These are phyloP conservation scores for Yponomeuta evonymella DNA, from an alignment of 2,888 invertebrate genomes.

Conservation along the genomic window DNA sequence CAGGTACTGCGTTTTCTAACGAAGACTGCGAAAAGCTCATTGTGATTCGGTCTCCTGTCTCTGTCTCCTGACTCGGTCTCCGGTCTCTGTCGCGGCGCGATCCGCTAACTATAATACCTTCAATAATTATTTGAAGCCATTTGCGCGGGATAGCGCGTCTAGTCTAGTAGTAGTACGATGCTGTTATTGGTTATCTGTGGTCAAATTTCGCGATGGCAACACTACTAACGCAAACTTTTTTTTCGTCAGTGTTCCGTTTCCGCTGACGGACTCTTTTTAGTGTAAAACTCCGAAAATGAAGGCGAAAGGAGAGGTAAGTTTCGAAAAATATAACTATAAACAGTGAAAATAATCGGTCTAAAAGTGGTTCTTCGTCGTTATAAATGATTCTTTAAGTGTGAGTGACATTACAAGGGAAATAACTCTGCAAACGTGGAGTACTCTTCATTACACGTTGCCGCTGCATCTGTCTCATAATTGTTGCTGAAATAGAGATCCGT, in stretches of 20 bases:
- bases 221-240: conserved; percentile 38
- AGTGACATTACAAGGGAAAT: conserved; percentile 15
- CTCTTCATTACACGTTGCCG: conserved; percentile 57
- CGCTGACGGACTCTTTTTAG: conserved; percentile 70
- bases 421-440: conserved; percentile 19
- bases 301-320: conserved; percentile 89
- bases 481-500: background rate
- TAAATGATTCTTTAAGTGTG: background rate
- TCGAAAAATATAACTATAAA: conserved; percentile 20
- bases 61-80: too few species aligned
- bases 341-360: background rate
- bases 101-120: too few species aligned
- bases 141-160: too few species aligned
- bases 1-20: too few species aligned
- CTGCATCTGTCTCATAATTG: conserved; percentile 21
- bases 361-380: background rate
- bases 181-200: background rate
- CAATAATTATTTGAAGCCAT: too few species aligned
- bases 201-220: conserved; percentile 13
- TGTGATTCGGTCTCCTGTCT: too few species aligned
- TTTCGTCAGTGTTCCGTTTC: conserved; percentile 58
- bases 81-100: too few species aligned
- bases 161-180: background rate
- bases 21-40: too few species aligned
- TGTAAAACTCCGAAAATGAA: conserved; percentile 81